phyloP scores from a whole-genome alignment of 2,113 vertebrate species.

The Lichenostomus cassidix region DNA sequence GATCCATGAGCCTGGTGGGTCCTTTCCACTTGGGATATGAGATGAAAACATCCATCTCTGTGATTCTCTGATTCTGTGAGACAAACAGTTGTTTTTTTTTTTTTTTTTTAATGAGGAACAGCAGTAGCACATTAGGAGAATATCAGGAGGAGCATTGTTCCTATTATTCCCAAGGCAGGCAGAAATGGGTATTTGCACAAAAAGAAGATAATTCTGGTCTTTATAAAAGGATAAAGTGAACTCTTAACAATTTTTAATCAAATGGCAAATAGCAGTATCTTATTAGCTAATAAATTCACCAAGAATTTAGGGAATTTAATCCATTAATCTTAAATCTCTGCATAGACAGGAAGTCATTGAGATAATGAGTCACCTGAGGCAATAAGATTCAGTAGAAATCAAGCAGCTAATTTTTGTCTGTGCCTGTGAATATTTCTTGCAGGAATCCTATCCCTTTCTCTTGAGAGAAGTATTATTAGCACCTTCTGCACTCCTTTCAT shows the following conservation, averaged over 20 bases:
- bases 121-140: neutral
- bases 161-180: neutral
- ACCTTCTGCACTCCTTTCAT: neutral
- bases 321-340: slow-evolving; percentile 62
- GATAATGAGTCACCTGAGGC: slow-evolving; percentile 67
- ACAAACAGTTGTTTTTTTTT: neutral
- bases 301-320: slow-evolving; percentile 56
- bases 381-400: slow-evolving; percentile 44
- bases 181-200: neutral
- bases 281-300: slow-evolving; percentile 46
- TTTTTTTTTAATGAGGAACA: neutral
- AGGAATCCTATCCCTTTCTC: slow-evolving; percentile 16
- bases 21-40: neutral
- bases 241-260: slow-evolving; percentile 22
- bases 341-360: slow-evolving; percentile 35
- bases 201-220: neutral
- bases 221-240: neutral
- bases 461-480: slow-evolving; percentile 32
- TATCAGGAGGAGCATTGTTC: neutral
- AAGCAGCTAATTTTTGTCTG: slow-evolving; percentile 37
- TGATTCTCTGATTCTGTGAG: neutral
- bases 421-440: slow-evolving; percentile 32
- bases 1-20: accelerated
- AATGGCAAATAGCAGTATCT: neutral
- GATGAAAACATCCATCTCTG: neutral